A percentile compares a stretch with the other conserved stretches of the same genome.
phyloP scores from a whole-genome alignment of 2,888 invertebrate genomes.

The Xestoiulus laeticollis region DNA sequence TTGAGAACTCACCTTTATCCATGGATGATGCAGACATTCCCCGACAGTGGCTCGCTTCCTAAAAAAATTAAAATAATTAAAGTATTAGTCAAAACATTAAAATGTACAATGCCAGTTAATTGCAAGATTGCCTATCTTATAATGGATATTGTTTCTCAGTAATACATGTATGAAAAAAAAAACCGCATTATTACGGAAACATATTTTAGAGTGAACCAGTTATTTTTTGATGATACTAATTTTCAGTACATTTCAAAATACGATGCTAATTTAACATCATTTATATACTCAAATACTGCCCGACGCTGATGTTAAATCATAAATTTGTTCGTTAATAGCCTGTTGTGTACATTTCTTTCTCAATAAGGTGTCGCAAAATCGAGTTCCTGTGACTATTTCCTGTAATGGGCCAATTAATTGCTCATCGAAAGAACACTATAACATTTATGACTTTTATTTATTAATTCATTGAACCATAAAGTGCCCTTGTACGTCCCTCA shows the following conservation, averaged over 20 bases:
- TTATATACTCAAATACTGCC: too few species aligned
- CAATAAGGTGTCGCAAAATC: background rate
- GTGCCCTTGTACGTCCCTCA: background rate
- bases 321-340: background rate
- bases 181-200: too few species aligned
- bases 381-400: background rate
- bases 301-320: too few species aligned
- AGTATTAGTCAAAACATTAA: background rate
- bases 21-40: constrained; percentile 72
- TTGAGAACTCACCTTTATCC: constrained; percentile 68
- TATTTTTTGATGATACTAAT: too few species aligned
- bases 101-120: too few species aligned
- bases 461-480: background rate
- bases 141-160: too few species aligned
- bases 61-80: background rate
- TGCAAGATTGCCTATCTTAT: too few species aligned
- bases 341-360: background rate
- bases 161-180: too few species aligned
- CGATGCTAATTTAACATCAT: too few species aligned
- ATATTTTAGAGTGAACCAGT: too few species aligned
- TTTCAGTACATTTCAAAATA: too few species aligned
- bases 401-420: background rate
- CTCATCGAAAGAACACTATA: background rate
- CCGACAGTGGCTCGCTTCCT: constrained; percentile 70
- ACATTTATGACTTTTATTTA: background rate